phyloP scores from a whole-genome alignment of 2,113 vertebrate species.

The Bubo bubo region DNA sequence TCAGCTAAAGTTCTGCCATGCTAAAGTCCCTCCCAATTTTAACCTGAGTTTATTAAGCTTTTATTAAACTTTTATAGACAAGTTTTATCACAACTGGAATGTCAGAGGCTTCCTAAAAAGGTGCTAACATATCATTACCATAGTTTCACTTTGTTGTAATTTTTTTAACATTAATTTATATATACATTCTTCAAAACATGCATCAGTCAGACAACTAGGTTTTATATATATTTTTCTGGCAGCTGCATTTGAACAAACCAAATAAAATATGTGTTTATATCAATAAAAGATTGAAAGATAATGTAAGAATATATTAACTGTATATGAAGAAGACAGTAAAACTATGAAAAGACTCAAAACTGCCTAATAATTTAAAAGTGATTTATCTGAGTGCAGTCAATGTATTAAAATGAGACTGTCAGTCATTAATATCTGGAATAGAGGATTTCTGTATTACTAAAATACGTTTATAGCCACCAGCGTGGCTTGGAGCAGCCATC shows the following conservation, averaged over 20 bases:
- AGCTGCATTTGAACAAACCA: not conserved
- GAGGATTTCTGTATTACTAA: not conserved
- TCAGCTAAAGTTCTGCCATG: not conserved
- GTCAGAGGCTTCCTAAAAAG: not conserved
- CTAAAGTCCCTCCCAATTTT: not conserved
- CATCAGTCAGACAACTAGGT: not conserved
- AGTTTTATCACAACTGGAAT: not conserved
- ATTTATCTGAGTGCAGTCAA: not conserved
- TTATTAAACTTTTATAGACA: not conserved
- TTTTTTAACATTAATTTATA: not conserved
- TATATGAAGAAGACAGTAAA: not conserved
- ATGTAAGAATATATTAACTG: not conserved
- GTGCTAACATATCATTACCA: not conserved
- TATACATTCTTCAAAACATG: not conserved
- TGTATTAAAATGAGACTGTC: not conserved
- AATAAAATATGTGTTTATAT: not conserved
- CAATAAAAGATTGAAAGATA: not conserved
- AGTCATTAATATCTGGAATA: not conserved
- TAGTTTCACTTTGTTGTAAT: not conserved
- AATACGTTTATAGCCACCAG: not conserved
- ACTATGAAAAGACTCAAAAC: not conserved
- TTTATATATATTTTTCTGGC: not conserved
- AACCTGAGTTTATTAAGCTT: not conserved
- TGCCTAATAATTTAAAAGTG: not conserved
- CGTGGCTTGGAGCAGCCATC: not conserved